A percentile compares a stretch with the other conserved stretches of the same genome.
Evolutionary conservation across 2,888 invertebrate genomes (phyloP).

Genomic region (Parelbella ahira): DNA sequence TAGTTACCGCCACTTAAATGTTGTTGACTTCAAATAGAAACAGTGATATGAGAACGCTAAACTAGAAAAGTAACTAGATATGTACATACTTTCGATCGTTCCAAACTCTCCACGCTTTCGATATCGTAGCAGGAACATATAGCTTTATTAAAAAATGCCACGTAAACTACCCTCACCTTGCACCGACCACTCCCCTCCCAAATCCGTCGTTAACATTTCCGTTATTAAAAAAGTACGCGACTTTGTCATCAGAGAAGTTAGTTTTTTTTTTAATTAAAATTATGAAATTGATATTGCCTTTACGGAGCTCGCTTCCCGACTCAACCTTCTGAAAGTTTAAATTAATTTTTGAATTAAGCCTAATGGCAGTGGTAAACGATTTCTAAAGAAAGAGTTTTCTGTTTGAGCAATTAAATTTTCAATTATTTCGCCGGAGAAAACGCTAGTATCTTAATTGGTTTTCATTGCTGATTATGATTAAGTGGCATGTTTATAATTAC

Average conservation of each 20-base stretch:
- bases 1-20: too few species aligned
- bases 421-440: constrained; percentile 63
- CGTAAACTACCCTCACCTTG: constrained; percentile 38
- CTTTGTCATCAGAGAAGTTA: constrained; percentile 78
- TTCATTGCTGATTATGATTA: constrained; percentile 41
- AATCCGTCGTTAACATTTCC: constrained; percentile 69
- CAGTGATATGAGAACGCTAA: too few species aligned
- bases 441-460: constrained; percentile 58
- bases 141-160: constrained; percentile 43
- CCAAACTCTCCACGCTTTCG: constrained; percentile 1
- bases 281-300: constrained; percentile 81
- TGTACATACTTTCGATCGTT: neutral
- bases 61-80: too few species aligned
- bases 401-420: constrained; percentile 66
- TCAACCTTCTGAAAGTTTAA: constrained; percentile 78
- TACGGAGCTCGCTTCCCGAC: constrained; percentile 66
- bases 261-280: constrained; percentile 81
- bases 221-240: constrained; percentile 80
- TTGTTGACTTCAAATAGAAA: too few species aligned
- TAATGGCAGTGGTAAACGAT: constrained; percentile 75
- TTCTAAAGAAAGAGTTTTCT: constrained; percentile 74
- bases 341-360: constrained; percentile 80
- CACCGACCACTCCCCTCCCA: constrained; percentile 34
- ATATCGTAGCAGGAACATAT: constrained; percentile 7
- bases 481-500: neutral